Evolutionary conservation across 2,888 invertebrate genomes (phyloP).

Genomic region (Philereme transversata): DNA sequence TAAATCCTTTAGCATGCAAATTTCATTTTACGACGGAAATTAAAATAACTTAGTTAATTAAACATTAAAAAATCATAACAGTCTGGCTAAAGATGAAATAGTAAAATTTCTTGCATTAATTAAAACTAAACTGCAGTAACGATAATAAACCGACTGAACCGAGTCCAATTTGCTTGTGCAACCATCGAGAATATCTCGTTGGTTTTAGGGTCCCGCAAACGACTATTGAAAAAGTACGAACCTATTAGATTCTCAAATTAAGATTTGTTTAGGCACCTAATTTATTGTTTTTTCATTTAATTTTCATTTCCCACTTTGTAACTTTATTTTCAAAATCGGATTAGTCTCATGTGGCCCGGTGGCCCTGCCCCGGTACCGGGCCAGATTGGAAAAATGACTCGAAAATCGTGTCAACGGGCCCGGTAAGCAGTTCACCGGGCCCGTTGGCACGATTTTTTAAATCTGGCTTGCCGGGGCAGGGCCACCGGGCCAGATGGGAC

Average conservation of each 20-base stretch:
- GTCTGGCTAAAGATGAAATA: constrained; percentile 24
- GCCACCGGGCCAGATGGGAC: too few relatives aligned
- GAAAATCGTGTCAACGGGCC: too few relatives aligned
- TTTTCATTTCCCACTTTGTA: too few relatives aligned
- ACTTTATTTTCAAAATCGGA: too few relatives aligned
- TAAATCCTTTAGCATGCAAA: neutral
- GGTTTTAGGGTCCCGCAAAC: constrained; percentile 31
- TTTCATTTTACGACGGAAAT: neutral
- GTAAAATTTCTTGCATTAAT: constrained; percentile 32
- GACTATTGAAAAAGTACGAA: neutral
- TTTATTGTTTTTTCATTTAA: too few relatives aligned
- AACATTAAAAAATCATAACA: neutral
- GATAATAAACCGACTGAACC: constrained; percentile 31
- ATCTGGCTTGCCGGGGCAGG: too few relatives aligned
- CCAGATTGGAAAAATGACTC: too few relatives aligned
- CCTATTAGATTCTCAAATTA: neutral
- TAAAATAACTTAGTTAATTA: neutral
- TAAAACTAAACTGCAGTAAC: constrained; percentile 38
- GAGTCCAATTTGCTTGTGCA: constrained; percentile 47
- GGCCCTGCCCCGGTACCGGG: too few relatives aligned
- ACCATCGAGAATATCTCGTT: constrained; percentile 39
- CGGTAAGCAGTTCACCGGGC: too few relatives aligned
- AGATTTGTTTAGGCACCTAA: too few relatives aligned
- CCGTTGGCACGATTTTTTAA: too few relatives aligned
- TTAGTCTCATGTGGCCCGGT: too few relatives aligned